These are phyloP conservation scores for Astur gentilis DNA, from an alignment of 2,113 vertebrate genomes.

Conservation along the genomic window DNA sequence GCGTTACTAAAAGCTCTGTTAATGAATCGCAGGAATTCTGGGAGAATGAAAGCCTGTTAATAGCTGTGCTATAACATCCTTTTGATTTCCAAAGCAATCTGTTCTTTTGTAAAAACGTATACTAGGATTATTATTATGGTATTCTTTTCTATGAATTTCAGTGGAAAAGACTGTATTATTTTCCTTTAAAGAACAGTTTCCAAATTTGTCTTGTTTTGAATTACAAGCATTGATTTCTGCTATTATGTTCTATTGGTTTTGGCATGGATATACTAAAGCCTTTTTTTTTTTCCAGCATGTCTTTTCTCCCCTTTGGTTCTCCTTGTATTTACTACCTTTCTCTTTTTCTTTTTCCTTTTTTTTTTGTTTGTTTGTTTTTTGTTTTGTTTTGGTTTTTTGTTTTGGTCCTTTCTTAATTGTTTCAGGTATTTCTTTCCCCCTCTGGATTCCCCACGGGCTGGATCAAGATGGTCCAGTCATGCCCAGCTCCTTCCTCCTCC, in stretches of 20 bases:
- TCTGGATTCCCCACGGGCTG: slow-evolving; percentile 89
- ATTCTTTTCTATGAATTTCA: slow-evolving; percentile 20
- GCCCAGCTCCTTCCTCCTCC: slow-evolving; percentile 90
- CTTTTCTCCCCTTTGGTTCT: slow-evolving; percentile 75
- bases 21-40: not conserved
- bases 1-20: slow-evolving; percentile 20
- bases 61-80: not conserved
- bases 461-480: slow-evolving; percentile 86
- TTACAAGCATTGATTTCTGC: slow-evolving; percentile 68
- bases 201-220: slow-evolving; percentile 67
- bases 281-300: slow-evolving; percentile 74
- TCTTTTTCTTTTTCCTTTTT: slow-evolving; percentile 70
- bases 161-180: slow-evolving; percentile 46
- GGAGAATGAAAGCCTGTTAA: slow-evolving; percentile 3
- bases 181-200: slow-evolving; percentile 53
- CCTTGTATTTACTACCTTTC: slow-evolving; percentile 77
- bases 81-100: slow-evolving; percentile 31
- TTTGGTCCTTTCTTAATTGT: slow-evolving; percentile 78
- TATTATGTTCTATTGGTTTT: slow-evolving; percentile 71
- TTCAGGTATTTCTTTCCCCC: slow-evolving; percentile 96
- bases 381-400: slow-evolving; percentile 58
- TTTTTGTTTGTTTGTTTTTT: slow-evolving; percentile 60
- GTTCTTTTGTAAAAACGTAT: slow-evolving; percentile 38
- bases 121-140: not conserved
- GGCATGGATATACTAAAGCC: slow-evolving; percentile 75